These are phyloP conservation scores for Eubasilissa splendida DNA, from an alignment of 2,888 invertebrate species.

Conservation along the genomic window DNA sequence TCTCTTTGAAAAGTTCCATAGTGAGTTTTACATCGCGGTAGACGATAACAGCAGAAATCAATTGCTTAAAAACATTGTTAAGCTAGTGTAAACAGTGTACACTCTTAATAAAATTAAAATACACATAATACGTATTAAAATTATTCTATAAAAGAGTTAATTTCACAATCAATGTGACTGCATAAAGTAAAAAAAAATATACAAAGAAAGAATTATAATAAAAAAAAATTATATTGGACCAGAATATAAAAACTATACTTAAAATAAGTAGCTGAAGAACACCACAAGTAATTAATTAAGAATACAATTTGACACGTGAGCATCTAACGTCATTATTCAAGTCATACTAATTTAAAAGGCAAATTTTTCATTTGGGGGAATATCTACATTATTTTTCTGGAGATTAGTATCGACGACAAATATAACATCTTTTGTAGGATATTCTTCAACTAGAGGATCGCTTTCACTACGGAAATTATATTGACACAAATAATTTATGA, in stretches of 20 bases:
- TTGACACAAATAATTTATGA: neutral
- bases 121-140: neutral
- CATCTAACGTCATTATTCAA: neutral
- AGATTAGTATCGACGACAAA: neutral
- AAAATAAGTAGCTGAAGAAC: constrained; percentile 30
- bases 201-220: constrained; percentile 2
- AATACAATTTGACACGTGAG: neutral
- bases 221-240: neutral
- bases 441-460: constrained; percentile 6
- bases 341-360: neutral
- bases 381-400: constrained; percentile 3
- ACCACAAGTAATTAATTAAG: neutral
- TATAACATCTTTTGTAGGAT: neutral
- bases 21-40: constrained; percentile 25
- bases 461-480: neutral
- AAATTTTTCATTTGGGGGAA: neutral
- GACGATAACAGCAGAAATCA: constrained; percentile 1
- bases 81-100: neutral
- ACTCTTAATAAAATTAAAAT: neutral
- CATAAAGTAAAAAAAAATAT: constrained; percentile 1
- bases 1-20: constrained; percentile 23
- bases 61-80: neutral
- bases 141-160: neutral
- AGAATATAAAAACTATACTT: constrained; percentile 25
- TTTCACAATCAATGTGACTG: constrained; percentile 10